Percentiles rank a stretch among this genome's conserved stretches.
Conservation (phyloP, 2,113 vertebrate species). For the Microtus montanus region DNA sequence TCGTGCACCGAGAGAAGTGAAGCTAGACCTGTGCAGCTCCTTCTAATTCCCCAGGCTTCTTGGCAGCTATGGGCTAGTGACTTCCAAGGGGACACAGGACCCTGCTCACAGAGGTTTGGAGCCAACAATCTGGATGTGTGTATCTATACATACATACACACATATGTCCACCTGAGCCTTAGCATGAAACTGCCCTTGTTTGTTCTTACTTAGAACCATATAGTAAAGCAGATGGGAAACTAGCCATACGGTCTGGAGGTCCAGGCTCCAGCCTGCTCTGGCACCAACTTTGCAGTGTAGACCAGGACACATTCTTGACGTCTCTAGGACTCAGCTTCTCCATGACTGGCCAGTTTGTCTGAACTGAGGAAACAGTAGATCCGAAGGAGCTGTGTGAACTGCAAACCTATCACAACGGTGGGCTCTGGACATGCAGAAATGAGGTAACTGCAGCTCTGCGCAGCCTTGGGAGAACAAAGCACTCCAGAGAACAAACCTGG, state of each 20-base stretch:
- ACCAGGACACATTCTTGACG: not conserved
- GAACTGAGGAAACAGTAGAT: not conserved
- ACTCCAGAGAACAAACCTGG: not conserved
- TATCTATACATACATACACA: not conserved
- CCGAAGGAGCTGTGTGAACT: not conserved
- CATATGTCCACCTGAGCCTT: not conserved
- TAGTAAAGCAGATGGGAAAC: slow-evolving; percentile 3
- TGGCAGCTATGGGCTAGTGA: not conserved
- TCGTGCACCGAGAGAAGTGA: not conserved
- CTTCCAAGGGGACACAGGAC: not conserved
- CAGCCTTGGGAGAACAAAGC: not conserved
- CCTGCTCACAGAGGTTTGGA: not conserved
- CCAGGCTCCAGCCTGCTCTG: not conserved
- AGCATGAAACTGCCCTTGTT: not conserved
- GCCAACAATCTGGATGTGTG: not conserved
- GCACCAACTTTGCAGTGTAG: not conserved
- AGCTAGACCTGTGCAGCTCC: not conserved
- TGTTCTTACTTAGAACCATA: not conserved
- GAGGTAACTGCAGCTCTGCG: not conserved
- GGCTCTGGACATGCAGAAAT: not conserved
- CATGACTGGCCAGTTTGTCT: not conserved
- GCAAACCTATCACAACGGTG: not conserved
- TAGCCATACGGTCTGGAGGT: not conserved
- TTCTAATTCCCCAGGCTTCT: not conserved
- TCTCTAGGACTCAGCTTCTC: not conserved